These are phyloP conservation scores for Heteropelma amictum DNA, from an alignment of 2,888 invertebrate species.

Conservation along the genomic window DNA sequence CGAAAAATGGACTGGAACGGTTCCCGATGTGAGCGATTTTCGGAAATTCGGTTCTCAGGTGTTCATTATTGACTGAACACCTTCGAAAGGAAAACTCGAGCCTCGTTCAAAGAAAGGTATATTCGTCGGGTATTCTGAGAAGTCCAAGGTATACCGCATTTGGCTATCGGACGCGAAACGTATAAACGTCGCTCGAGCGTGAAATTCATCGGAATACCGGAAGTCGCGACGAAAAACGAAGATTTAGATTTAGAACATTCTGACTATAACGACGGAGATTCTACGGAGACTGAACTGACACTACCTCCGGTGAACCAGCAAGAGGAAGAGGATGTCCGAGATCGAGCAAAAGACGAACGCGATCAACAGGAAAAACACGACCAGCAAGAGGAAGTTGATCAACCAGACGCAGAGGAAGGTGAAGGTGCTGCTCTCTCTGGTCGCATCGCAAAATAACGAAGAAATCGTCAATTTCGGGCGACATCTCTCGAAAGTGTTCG, in stretches of 20 bases:
- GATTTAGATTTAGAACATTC: neutral
- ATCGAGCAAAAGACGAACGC: neutral
- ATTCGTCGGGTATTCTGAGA: slow-evolving; percentile 44
- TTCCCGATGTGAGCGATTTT: neutral
- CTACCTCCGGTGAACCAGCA: neutral
- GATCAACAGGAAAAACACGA: neutral
- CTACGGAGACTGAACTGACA: neutral
- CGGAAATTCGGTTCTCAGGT: slow-evolving; percentile 35
- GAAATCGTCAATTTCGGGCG: no score
- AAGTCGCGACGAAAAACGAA: neutral
- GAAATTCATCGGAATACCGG: neutral
- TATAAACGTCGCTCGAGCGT: slow-evolving; percentile 31
- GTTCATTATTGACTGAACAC: slow-evolving; percentile 32
- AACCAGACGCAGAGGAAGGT: slow-evolving; percentile 7
- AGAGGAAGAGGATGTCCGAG: no score
- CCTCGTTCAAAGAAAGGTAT: slow-evolving; percentile 1
- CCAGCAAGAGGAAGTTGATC: neutral
- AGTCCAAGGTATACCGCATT: slow-evolving; percentile 41
- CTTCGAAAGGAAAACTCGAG: slow-evolving; percentile 42
- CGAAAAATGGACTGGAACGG: slow-evolving; percentile 21
- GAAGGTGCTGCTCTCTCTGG: no score
- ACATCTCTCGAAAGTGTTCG: no score
- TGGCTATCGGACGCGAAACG: slow-evolving; percentile 10
- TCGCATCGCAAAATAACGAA: no score
- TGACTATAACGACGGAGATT: neutral